Evolutionary conservation across 2,797 vertebrate genomes (phyloP).

Genomic region (Okamejei kenojei): DNA sequence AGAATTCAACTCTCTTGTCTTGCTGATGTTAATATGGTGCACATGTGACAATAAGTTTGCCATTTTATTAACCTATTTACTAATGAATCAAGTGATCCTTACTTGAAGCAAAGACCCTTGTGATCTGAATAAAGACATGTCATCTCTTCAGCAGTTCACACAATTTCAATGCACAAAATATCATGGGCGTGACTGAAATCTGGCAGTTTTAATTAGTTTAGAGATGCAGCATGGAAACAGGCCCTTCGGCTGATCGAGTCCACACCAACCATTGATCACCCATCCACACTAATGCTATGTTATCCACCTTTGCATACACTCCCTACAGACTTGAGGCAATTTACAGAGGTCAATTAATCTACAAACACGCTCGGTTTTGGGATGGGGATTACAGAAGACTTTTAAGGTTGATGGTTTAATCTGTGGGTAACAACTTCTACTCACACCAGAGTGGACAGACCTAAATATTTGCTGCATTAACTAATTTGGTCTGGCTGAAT

Average conservation of each 20-base stretch:
- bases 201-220: neutral
- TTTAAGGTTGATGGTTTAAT: neutral
- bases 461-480: neutral
- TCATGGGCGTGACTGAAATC: neutral
- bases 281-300: too few relatives aligned
- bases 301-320: too few relatives aligned
- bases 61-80: neutral
- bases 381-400: neutral
- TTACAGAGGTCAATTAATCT: too few relatives aligned
- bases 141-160: neutral
- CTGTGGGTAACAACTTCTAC: neutral
- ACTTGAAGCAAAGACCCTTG: neutral
- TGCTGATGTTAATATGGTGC: neutral
- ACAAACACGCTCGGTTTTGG: too few relatives aligned
- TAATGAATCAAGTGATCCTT: neutral
- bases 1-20: neutral
- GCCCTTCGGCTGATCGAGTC: too few relatives aligned
- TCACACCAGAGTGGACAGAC: neutral
- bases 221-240: too few relatives aligned
- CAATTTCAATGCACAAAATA: neutral
- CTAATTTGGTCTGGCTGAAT: neutral
- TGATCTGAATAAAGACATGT: neutral
- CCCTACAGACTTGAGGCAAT: too few relatives aligned
- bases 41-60: neutral
- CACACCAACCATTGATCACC: too few relatives aligned